A percentile compares a stretch with the other conserved stretches of the same genome.
phyloP scores from a whole-genome alignment of 2,113 vertebrate species.

The Istiophorus platypterus region DNA sequence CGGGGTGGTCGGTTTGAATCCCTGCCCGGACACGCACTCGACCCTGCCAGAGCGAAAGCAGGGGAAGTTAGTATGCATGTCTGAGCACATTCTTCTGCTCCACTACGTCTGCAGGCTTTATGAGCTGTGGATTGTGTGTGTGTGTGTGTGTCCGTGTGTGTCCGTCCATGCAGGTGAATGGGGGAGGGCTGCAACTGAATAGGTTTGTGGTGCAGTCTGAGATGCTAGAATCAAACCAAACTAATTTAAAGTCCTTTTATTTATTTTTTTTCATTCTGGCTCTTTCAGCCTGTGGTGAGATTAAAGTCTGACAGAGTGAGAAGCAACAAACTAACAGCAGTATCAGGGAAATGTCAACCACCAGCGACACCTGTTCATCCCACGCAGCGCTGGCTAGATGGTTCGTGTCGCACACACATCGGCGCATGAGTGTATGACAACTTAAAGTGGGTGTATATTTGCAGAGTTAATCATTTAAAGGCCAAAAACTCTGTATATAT shows the following conservation, averaged over 20 bases:
- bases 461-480: too few relatives aligned
- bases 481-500: too few relatives aligned
- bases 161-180: not conserved
- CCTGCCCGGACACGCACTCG: slow-evolving; percentile 26
- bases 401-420: too few relatives aligned
- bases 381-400: too few relatives aligned
- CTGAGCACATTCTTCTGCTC: slow-evolving; percentile 2
- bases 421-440: too few relatives aligned
- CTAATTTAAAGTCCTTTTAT: not conserved
- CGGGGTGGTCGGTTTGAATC: slow-evolving; percentile 63
- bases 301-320: not conserved
- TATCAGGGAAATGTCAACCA: not conserved
- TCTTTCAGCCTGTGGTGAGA: not conserved
- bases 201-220: not conserved
- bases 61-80: slow-evolving; percentile 20
- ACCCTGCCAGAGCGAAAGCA: not conserved
- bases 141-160: too few relatives aligned
- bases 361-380: not conserved
- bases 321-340: not conserved
- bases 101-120: not conserved
- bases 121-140: not conserved
- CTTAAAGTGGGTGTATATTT: too few relatives aligned
- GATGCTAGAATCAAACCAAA: not conserved
- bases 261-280: too few relatives aligned
- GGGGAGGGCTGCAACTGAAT: not conserved